Evolutionary conservation across 2,797 vertebrate genomes (phyloP).

Genomic region (Anabas testudineus): DNA sequence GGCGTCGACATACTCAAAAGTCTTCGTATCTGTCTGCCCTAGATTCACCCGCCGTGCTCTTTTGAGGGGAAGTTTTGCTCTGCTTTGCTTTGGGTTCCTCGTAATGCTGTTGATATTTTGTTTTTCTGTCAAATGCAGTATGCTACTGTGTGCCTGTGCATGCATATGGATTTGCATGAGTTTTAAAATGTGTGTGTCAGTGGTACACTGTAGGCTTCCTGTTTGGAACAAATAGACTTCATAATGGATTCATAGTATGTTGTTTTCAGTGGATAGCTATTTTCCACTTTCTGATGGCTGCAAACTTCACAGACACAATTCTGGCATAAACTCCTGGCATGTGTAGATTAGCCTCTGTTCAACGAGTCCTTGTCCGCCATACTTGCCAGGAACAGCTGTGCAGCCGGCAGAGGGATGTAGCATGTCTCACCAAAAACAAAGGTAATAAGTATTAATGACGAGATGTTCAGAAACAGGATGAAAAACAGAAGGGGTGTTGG

Average conservation of each 20-base stretch:
- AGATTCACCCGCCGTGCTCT: constrained; percentile 59
- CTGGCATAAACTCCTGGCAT: constrained; percentile 1
- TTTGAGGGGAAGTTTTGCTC: constrained; percentile 39
- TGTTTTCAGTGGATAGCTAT: constrained; percentile 15
- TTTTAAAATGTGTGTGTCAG: constrained; percentile 19
- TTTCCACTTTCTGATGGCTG: not conserved
- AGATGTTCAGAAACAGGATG: not conserved
- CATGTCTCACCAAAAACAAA: constrained; percentile 11
- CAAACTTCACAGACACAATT: constrained; percentile 12
- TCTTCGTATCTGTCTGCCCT: constrained; percentile 54
- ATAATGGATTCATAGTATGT: constrained; percentile 11
- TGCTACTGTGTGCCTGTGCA: not conserved
- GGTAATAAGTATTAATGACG: constrained; percentile 32
- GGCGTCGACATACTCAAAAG: constrained; percentile 35
- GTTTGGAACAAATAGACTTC: constrained; percentile 25
- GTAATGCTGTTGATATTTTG: constrained; percentile 40
- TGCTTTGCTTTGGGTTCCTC: constrained; percentile 44
- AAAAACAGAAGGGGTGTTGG: constrained; percentile 2
- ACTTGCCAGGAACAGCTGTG: constrained; percentile 24
- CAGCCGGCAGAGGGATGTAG: constrained; percentile 7
- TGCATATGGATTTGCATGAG: not conserved
- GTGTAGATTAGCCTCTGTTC: constrained; percentile 10
- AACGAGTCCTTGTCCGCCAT: not conserved
- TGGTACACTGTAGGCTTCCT: not conserved
- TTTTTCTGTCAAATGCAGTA: constrained; percentile 48